Evolutionary conservation across 1,140 invertebrate species (phyloP).

Genomic region (Bombus pyrosoma): DNA sequence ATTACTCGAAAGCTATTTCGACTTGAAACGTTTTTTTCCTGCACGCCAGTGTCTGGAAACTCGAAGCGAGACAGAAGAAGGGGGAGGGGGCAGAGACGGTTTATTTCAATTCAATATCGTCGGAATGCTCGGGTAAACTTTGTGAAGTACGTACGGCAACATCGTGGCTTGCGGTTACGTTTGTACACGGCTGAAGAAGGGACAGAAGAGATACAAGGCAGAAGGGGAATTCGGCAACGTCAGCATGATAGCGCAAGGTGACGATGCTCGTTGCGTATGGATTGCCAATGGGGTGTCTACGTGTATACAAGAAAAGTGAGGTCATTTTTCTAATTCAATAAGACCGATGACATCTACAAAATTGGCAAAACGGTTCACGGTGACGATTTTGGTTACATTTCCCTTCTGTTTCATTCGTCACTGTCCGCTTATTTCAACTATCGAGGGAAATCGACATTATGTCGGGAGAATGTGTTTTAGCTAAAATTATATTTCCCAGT

Average conservation of each 20-base stretch:
- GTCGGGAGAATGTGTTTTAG: no score
- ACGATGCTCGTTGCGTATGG: conserved; percentile 19
- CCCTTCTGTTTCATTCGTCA: conserved; percentile 21
- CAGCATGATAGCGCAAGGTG: conserved; percentile 44
- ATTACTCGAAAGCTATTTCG: conserved; percentile 24
- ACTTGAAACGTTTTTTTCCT: not conserved
- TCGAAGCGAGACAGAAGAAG: not conserved
- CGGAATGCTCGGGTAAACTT: conserved; percentile 42
- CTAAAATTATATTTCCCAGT: not conserved
- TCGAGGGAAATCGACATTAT: not conserved
- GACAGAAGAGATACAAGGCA: conserved; percentile 41
- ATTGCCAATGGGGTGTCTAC: conserved; percentile 17
- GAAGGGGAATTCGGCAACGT: conserved; percentile 29
- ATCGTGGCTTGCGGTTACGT: conserved; percentile 34
- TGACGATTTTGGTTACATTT: not conserved
- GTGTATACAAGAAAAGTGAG: conserved; percentile 14
- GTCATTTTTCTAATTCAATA: conserved; percentile 48
- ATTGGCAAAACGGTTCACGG: not conserved
- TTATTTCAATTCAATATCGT: conserved; percentile 38
- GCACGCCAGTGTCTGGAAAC: not conserved
- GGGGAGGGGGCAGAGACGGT: not conserved
- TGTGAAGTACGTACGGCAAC: conserved; percentile 36
- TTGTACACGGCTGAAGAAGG: conserved; percentile 41
- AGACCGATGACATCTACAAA: conserved; percentile 28
- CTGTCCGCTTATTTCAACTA: not conserved